These are phyloP conservation scores for Drosophila gunungcola DNA, from an alignment of 1,140 invertebrate genomes.

Conservation along the genomic window DNA sequence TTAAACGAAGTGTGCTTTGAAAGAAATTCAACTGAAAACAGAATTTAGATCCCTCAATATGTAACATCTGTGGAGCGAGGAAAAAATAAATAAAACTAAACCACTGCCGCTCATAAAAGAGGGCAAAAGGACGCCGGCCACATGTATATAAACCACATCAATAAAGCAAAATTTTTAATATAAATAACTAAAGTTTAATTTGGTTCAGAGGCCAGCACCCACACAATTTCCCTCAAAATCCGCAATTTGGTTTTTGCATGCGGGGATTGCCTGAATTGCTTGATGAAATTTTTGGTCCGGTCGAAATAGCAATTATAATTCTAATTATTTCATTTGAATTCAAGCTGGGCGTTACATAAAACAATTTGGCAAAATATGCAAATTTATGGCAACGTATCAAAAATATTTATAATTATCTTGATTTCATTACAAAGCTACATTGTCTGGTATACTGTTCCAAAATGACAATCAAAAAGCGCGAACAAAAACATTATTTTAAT, in stretches of 20 bases:
- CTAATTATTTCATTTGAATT: constrained; percentile 68
- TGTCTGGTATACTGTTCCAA: too few relatives aligned
- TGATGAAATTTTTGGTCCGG: constrained; percentile 38
- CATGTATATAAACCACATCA: constrained; percentile 70
- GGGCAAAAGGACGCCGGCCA: constrained; percentile 26
- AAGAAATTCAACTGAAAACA: constrained; percentile 50
- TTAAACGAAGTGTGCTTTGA: constrained; percentile 54
- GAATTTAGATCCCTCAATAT: constrained; percentile 34
- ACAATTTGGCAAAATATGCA: constrained; percentile 8
- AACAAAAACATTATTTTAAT: too few relatives aligned
- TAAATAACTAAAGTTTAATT: constrained; percentile 82
- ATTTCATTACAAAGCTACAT: background rate
- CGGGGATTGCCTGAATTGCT: constrained; percentile 44
- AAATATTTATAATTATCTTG: constrained; percentile 6
- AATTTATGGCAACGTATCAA: background rate
- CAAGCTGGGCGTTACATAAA: constrained; percentile 12
- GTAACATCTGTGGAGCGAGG: constrained; percentile 40
- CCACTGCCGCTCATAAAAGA: constrained; percentile 59
- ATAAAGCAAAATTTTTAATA: constrained; percentile 82
- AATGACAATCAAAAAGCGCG: too few relatives aligned
- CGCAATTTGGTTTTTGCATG: constrained; percentile 31
- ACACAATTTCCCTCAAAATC: constrained; percentile 5
- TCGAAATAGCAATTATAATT: constrained; percentile 69
- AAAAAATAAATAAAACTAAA: constrained; percentile 46
- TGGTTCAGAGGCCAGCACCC: constrained; percentile 45